Percentiles rank a stretch among this genome's conserved stretches.
Conservation (phyloP, 2,888 invertebrate genomes). For the Caradrina kadenii region DNA sequence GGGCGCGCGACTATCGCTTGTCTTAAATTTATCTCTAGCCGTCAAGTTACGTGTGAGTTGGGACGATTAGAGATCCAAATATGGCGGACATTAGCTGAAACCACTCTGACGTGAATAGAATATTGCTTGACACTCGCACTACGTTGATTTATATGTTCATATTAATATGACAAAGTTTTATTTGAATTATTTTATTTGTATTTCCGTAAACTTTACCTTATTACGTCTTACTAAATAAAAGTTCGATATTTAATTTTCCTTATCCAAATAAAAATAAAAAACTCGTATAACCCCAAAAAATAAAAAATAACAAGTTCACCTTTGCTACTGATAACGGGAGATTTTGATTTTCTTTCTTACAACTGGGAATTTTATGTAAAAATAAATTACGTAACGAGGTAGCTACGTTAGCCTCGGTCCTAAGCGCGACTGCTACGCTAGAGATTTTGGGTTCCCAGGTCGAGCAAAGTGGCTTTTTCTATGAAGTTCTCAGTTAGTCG, state of each 20-base stretch:
- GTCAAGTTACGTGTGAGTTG: slow-evolving; percentile 67
- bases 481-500: too few relatives aligned
- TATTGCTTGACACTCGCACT: slow-evolving; percentile 39
- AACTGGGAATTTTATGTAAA: too few relatives aligned
- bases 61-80: slow-evolving; percentile 59
- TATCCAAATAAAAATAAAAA: background rate
- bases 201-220: slow-evolving; percentile 14
- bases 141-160: slow-evolving; percentile 42
- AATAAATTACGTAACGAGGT: too few relatives aligned
- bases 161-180: slow-evolving; percentile 19
- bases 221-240: background rate
- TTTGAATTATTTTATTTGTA: slow-evolving; percentile 9
- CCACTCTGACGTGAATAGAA: slow-evolving; percentile 47
- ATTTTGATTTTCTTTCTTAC: too few relatives aligned
- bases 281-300: background rate
- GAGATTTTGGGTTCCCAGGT: too few relatives aligned
- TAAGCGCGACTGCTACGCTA: too few relatives aligned
- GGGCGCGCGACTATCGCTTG: slow-evolving; percentile 68
- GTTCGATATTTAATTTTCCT: background rate
- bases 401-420: too few relatives aligned
- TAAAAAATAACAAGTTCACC: too few relatives aligned
- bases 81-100: slow-evolving; percentile 54
- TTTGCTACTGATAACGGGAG: too few relatives aligned
- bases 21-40: slow-evolving; percentile 72
- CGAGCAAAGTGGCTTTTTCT: too few relatives aligned